Percentiles rank a stretch among this genome's conserved stretches.
These are phyloP conservation scores for Pandion haliaetus DNA, from an alignment of 2,113 vertebrate genomes.

Conservation along the genomic window DNA sequence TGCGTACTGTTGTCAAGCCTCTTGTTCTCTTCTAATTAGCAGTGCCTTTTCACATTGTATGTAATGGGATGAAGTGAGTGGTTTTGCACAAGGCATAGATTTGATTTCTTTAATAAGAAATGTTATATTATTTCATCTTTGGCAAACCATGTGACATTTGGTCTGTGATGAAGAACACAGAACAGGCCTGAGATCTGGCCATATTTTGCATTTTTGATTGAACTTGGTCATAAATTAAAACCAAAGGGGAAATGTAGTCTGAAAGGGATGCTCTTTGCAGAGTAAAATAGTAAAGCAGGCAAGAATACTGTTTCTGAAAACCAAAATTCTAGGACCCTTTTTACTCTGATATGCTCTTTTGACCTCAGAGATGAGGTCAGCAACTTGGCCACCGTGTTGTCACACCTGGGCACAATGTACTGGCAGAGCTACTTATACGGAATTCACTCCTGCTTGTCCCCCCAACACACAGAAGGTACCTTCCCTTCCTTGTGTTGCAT, in stretches of 20 bases:
- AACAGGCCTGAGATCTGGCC: background rate
- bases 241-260: background rate
- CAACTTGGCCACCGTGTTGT: background rate
- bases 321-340: background rate
- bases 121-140: background rate
- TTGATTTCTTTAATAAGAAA: background rate
- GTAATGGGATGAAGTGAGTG: background rate
- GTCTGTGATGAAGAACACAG: background rate
- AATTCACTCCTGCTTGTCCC: background rate
- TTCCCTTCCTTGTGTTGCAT: background rate
- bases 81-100: background rate
- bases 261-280: background rate
- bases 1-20: background rate
- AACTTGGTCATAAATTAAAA: background rate
- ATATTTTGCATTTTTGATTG: background rate
- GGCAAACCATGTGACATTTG: background rate
- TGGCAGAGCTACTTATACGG: rapidly evolving
- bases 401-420: background rate
- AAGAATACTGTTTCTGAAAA: background rate
- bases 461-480: background rate
- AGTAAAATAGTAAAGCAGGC: background rate
- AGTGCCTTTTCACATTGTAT: background rate
- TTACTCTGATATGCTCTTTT: background rate
- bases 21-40: background rate
- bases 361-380: background rate